phyloP scores from a whole-genome alignment of 2,888 invertebrate species.

The Eupithecia vulgata region DNA sequence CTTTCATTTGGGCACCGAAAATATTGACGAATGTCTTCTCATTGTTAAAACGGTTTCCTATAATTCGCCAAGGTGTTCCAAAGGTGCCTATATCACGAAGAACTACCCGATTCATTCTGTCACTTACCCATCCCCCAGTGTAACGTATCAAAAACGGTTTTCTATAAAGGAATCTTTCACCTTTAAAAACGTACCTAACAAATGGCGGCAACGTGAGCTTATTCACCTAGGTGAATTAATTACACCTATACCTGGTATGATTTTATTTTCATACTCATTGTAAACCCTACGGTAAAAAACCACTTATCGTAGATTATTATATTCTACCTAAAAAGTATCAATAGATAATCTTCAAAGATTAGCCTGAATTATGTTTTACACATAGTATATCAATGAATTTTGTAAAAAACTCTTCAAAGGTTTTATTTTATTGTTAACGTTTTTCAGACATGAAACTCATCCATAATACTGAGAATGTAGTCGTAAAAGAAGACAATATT shows the following conservation, averaged over 20 bases:
- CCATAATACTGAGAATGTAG: constrained; percentile 1
- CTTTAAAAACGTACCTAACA: not conserved
- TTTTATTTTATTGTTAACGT: not conserved
- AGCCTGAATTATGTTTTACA: not conserved
- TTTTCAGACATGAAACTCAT: not conserved
- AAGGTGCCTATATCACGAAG: not conserved
- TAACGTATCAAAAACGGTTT: not conserved
- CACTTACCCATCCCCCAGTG: not conserved
- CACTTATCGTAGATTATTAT: not conserved
- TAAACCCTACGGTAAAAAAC: not conserved
- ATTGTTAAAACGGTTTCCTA: not conserved
- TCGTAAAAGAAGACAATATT: constrained; percentile 4
- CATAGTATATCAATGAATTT: not conserved
- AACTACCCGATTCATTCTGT: not conserved
- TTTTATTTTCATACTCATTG: not conserved
- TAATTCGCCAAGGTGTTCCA: not conserved
- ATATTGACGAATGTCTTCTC: not conserved
- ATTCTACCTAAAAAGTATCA: not conserved
- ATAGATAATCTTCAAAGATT: not conserved
- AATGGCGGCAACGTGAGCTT: not conserved
- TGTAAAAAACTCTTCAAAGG: not conserved
- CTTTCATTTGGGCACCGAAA: too few species aligned
- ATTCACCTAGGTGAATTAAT: too few species aligned
- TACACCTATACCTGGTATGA: not conserved
- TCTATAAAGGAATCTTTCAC: not conserved